A percentile compares a stretch with the other conserved stretches of the same genome.
Conservation (phyloP, 2,113 vertebrate species). For the Phyllopteryx taeniolatus region DNA sequence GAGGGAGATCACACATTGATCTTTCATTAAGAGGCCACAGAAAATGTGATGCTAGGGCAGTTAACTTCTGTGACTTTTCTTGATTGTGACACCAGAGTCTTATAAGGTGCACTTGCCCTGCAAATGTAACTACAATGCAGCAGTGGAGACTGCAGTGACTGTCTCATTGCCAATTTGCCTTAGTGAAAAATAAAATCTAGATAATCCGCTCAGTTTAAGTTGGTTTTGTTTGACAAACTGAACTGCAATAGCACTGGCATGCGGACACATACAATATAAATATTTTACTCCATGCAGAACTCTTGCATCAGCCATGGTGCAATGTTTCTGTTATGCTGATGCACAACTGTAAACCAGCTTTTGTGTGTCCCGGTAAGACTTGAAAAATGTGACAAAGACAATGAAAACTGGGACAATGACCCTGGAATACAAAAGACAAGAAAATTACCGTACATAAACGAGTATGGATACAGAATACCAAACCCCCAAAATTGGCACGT, state of each 20-base stretch:
- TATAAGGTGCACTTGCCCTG: constrained; percentile 11
- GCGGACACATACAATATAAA: not conserved
- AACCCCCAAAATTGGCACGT: not conserved
- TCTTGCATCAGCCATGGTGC: not conserved
- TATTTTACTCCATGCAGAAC: not conserved
- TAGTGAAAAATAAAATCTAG: too few species aligned
- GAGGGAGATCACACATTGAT: constrained; percentile 68
- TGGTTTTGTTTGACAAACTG: not conserved
- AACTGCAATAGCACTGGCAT: not conserved
- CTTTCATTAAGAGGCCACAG: constrained; percentile 60
- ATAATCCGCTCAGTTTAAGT: not conserved
- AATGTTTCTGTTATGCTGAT: not conserved
- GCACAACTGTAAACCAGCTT: not conserved
- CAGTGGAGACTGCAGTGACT: not conserved
- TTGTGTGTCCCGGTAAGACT: constrained; percentile 24
- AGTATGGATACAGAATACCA: constrained; percentile 1
- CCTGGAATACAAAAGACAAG: constrained; percentile 13
- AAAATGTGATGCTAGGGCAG: constrained; percentile 58
- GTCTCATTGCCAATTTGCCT: not conserved
- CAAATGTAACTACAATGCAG: constrained; percentile 1
- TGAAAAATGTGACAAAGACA: constrained; percentile 18
- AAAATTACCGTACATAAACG: not conserved
- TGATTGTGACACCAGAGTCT: constrained; percentile 58
- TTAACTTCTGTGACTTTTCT: constrained; percentile 57
- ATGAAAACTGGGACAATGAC: constrained; percentile 4